Evolutionary conservation across 2,113 vertebrate species (phyloP).

Genomic region (Terrapene triunguis): DNA sequence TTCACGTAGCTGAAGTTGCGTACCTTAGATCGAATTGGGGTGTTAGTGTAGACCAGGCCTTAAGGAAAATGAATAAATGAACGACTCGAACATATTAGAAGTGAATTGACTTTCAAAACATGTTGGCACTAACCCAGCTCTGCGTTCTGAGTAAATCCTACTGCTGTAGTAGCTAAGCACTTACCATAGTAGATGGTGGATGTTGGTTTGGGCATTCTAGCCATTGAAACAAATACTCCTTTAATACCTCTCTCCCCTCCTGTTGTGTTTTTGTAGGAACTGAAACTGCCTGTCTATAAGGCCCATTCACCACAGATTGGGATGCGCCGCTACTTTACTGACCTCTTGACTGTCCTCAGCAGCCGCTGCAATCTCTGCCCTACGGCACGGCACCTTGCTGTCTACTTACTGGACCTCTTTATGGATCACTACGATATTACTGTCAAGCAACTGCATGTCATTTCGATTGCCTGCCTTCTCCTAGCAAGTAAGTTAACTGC

Average conservation of each 20-base stretch:
- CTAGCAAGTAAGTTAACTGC: slow-evolving; percentile 88
- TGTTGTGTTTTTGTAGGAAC: slow-evolving; percentile 80
- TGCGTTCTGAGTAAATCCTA: neutral
- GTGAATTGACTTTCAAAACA: neutral
- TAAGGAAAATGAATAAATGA: neutral
- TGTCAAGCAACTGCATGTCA: slow-evolving; percentile 87
- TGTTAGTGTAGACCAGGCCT: too few relatives aligned
- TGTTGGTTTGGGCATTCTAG: neutral
- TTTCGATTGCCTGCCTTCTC: slow-evolving; percentile 90
- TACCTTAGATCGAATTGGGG: too few relatives aligned
- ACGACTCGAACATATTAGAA: neutral
- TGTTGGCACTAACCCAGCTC: neutral
- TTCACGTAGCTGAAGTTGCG: too few relatives aligned
- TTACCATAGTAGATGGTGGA: neutral
- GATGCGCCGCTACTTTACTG: slow-evolving; percentile 90
- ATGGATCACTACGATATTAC: slow-evolving; percentile 90
- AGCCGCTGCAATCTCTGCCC: slow-evolving; percentile 89
- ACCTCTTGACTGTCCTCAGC: slow-evolving; percentile 88
- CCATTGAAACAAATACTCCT: neutral
- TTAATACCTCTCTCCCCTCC: neutral
- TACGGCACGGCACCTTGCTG: slow-evolving; percentile 87
- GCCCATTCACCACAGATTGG: slow-evolving; percentile 91
- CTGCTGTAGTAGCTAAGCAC: neutral
- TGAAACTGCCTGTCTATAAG: slow-evolving; percentile 88
- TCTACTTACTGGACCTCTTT: slow-evolving; percentile 93